phyloP scores from a whole-genome alignment of 2,888 invertebrate genomes.

The Scotopteryx bipunctaria region DNA sequence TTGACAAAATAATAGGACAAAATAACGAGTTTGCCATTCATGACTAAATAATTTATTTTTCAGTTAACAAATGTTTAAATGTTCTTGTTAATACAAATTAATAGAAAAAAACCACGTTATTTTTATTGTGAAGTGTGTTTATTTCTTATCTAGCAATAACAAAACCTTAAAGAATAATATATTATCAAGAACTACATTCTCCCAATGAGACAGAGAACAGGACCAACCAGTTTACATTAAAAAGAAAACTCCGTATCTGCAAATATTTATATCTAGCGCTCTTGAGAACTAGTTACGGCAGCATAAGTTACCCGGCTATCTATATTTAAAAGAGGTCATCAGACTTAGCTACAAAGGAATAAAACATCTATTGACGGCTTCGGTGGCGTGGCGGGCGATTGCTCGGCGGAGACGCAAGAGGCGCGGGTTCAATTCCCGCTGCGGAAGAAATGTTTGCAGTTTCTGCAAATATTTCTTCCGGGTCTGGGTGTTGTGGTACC shows the following conservation, averaged over 20 bases:
- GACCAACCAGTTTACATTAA: conserved; percentile 12
- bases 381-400: no score
- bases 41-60: conserved; percentile 6
- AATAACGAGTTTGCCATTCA: conserved; percentile 6
- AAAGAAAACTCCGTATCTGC: neutral
- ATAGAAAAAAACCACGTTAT: conserved; percentile 6
- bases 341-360: no score
- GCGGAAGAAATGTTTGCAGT: no score
- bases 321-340: no score
- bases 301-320: no score
- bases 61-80: conserved; percentile 19
- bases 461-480: no score
- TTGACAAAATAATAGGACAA: no score
- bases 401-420: no score
- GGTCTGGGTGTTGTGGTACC: no score
- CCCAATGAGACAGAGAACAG: neutral
- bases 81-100: conserved; percentile 26
- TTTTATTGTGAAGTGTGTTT: neutral
- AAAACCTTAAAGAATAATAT: no score
- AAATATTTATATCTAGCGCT: neutral
- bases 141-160: neutral
- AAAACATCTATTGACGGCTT: no score
- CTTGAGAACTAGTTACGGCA: neutral
- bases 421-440: no score
- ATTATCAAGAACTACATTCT: conserved; percentile 5